Base-by-base conservation (phyloP, 2,888 invertebrate species). In the Tipula lateralis region DNA sequence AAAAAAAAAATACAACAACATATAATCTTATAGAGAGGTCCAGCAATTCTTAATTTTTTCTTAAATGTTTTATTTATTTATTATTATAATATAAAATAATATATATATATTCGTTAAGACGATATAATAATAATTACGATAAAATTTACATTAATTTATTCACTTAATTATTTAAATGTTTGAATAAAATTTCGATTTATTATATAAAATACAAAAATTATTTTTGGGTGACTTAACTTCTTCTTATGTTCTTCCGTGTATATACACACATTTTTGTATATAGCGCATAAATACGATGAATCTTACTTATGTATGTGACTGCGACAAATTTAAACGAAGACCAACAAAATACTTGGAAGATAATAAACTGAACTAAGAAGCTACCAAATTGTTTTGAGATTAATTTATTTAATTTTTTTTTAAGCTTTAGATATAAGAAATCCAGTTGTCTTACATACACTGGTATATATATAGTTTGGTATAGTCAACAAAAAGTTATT, bases 81-180 rank as follows among this genome's bases (percentile, higher is more conserved):
- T n/a, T 44, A 44, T 44, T 44, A 44, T 44, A 66, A 66, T 66
- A 66, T 19, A 50, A 50, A 19, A 66, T 44, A 66, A 66, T 24
- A 66, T 39, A 13, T 3, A 24, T 24, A 66, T 6, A 66, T 66
- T 24, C 24, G 13, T 24, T 66, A 66, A 66, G 66, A 66, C 66
- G 66, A 66, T 66, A 66, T 82, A 82, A 82, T 82, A 82, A 82
- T 82, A 82, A 82, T 82, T 82, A 82, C 82, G 82, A 82, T 82
- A 82, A 82, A 82, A 82, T 82, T 82, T 82, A 82, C 82, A 82
- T 82, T 82, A 82, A 82, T 82, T 82, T 82, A 82, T 82, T 82
- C 82, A 82, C 30, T 82, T 82, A 82, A 82, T 82, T 82, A 82
- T 82, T 66, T 66, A 66, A 66, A 66, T 66, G 66, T 66, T 66